These are phyloP conservation scores for Idaea aversata DNA, from an alignment of 2,888 invertebrate species.

Conservation along the genomic window DNA sequence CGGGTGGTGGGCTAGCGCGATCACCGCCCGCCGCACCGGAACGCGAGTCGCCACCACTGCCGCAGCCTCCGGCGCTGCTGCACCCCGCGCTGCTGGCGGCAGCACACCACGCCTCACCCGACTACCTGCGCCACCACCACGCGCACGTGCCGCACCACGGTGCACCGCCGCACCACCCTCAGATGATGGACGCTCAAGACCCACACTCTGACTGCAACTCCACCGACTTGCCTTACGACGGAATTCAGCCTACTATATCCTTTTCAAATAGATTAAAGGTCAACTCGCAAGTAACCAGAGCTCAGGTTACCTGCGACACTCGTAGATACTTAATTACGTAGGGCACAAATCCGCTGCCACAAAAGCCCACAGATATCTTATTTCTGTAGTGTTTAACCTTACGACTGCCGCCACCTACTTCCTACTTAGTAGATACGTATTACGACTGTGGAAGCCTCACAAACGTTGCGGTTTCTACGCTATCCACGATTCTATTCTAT, in stretches of 20 bases:
- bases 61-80: slow-evolving; percentile 90
- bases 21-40: slow-evolving; percentile 83
- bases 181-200: slow-evolving; percentile 91
- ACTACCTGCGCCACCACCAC: slow-evolving; percentile 88
- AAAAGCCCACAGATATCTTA: slow-evolving; percentile 72
- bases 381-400: slow-evolving; percentile 80
- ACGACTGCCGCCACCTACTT: slow-evolving; percentile 69
- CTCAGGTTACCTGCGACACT: slow-evolving; percentile 36
- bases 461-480: slow-evolving; percentile 74
- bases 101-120: slow-evolving; percentile 90
- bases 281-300: slow-evolving; percentile 16
- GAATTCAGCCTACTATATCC: slow-evolving; percentile 97
- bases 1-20: slow-evolving; percentile 74
- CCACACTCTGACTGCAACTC: slow-evolving; percentile 95
- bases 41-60: slow-evolving; percentile 91
- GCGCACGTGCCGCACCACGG: slow-evolving; percentile 87
- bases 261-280: slow-evolving; percentile 81
- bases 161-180: slow-evolving; percentile 86
- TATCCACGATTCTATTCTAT: slow-evolving; percentile 39
- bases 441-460: slow-evolving; percentile 75
- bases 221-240: slow-evolving; percentile 94
- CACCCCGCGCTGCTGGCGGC: slow-evolving; percentile 92
- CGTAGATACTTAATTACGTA: slow-evolving; percentile 22
- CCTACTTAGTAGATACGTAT: slow-evolving; percentile 68
- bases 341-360: slow-evolving; percentile 45